These are phyloP conservation scores for Murina feae DNA, from an alignment of 2,113 vertebrate species.

Conservation along the genomic window DNA sequence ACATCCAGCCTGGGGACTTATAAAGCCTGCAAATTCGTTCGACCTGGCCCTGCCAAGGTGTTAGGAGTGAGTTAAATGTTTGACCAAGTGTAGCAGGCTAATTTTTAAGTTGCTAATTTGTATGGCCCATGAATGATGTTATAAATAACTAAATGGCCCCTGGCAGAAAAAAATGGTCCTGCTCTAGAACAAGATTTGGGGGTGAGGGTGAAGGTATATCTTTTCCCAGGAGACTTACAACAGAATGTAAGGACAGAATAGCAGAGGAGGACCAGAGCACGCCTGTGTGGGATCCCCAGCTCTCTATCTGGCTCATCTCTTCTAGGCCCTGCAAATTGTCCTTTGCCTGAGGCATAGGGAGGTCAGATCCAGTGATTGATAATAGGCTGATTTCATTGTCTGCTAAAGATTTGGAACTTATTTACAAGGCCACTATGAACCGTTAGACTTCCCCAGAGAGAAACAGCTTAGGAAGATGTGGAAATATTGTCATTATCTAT, in stretches of 20 bases:
- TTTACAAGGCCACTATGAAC: constrained; percentile 46
- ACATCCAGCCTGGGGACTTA: too few species aligned
- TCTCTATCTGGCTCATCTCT: not conserved
- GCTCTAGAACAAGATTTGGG: not conserved
- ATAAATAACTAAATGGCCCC: too few species aligned
- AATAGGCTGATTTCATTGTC: constrained; percentile 31
- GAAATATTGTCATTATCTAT: constrained; percentile 58
- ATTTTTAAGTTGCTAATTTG: too few species aligned
- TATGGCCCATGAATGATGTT: too few species aligned
- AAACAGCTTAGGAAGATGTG: constrained; percentile 26
- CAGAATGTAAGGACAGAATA: not conserved
- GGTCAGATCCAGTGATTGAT: not conserved
- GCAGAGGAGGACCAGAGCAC: not conserved
- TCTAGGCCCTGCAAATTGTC: not conserved
- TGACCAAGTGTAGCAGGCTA: too few species aligned
- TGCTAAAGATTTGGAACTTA: constrained; percentile 34
- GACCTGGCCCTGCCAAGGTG: too few species aligned
- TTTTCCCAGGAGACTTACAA: not conserved
- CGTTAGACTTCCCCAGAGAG: constrained; percentile 26
- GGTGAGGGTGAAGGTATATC: too few species aligned
- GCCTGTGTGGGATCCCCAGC: too few species aligned
- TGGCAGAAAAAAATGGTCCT: too few species aligned
- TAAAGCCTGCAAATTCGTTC: too few species aligned
- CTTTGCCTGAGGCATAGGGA: not conserved
- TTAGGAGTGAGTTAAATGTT: too few species aligned